Evolutionary conservation across 1,140 invertebrate genomes (phyloP).

Genomic region (Lasioglossum baleicum): DNA sequence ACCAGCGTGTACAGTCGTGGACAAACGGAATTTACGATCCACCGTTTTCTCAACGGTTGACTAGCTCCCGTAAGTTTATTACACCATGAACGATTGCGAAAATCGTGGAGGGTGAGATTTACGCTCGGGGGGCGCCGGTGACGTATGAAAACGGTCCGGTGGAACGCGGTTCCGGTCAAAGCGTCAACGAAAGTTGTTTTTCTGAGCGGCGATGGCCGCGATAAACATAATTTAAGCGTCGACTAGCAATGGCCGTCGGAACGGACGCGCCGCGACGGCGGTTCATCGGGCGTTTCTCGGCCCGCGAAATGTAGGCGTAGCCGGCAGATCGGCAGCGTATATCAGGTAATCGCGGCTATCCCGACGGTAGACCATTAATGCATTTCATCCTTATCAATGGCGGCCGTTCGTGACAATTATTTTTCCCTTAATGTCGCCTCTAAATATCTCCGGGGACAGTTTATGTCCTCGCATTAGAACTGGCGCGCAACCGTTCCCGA

Average conservation of each 20-base stretch:
- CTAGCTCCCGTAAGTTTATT: too few species aligned
- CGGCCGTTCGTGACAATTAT: conserved; percentile 21
- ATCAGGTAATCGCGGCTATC: conserved; percentile 4
- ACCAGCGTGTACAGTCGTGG: too few species aligned
- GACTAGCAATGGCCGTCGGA: not conserved
- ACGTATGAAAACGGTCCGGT: too few species aligned
- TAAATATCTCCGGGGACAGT: conserved; percentile 36
- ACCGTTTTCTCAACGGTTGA: too few species aligned
- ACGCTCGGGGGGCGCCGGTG: too few species aligned
- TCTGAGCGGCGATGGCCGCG: too few species aligned
- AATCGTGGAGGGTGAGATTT: too few species aligned
- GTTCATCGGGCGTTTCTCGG: not conserved
- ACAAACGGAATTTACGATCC: too few species aligned
- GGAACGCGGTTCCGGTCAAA: too few species aligned
- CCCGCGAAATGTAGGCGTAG: conserved; percentile 4
- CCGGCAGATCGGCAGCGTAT: not conserved
- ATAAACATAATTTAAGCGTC: not conserved
- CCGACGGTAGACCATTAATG: conserved; percentile 13
- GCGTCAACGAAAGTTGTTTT: too few species aligned
- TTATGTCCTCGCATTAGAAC: conserved; percentile 35
- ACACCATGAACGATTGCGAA: too few species aligned
- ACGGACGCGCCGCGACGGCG: too few species aligned
- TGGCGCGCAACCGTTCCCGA: conserved; percentile 1
- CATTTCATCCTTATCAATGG: conserved; percentile 37
- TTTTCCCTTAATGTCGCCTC: conserved; percentile 40